Conservation (phyloP, 2,888 invertebrate genomes). For the Rotaria socialis region DNA sequence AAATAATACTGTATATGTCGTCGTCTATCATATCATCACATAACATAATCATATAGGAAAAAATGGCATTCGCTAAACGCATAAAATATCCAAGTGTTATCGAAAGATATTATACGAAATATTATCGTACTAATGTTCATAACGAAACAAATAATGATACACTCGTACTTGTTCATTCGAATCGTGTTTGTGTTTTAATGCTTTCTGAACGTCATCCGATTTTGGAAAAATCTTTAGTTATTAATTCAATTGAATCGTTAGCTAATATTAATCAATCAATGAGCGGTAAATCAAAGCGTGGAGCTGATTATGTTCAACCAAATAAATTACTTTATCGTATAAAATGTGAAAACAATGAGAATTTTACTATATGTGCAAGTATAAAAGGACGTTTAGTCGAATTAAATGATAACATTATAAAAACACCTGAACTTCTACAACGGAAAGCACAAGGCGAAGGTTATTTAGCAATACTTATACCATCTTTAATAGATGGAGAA, state of each 20-base stretch:
- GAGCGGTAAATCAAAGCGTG: conserved; percentile 45
- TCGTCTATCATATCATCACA: too few species aligned
- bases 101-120: conserved; percentile 43
- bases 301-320: conserved; percentile 43
- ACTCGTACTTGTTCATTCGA: conserved; percentile 42
- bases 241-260: conserved; percentile 38
- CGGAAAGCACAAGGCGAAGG: conserved; percentile 39
- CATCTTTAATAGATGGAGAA: conserved; percentile 20
- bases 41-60: not conserved
- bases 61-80: conserved; percentile 38
- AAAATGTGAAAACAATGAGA: conserved; percentile 23
- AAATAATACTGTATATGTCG: too few species aligned
- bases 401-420: conserved; percentile 41
- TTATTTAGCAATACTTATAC: conserved; percentile 43
- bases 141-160: conserved; percentile 38
- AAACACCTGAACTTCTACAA: conserved; percentile 42
- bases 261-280: conserved; percentile 43
- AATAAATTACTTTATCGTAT: conserved; percentile 40
- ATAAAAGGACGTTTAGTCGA: conserved; percentile 43
- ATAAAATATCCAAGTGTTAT: conserved; percentile 39
- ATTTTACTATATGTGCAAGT: conserved; percentile 39
- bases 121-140: conserved; percentile 39
- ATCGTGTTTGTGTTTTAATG: conserved; percentile 39
- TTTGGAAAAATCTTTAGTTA: conserved; percentile 19
- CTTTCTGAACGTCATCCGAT: conserved; percentile 43